A percentile compares a stretch with the other conserved stretches of the same genome.
phyloP scores from a whole-genome alignment of 2,888 invertebrate species.

The Conomelus anceps region DNA sequence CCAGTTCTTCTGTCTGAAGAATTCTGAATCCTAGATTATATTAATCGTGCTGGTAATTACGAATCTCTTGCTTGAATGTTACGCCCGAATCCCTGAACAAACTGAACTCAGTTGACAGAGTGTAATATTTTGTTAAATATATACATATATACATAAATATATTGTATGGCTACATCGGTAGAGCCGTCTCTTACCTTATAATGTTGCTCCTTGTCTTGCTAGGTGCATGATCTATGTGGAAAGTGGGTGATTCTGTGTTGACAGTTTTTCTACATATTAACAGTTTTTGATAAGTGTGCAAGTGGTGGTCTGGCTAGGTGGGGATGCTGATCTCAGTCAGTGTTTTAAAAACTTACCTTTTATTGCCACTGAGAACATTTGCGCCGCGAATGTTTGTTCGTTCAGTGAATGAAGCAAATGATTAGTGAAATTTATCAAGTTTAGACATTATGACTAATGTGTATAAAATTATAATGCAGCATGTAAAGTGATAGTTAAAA shows the following conservation, averaged over 20 bases:
- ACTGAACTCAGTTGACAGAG: not conserved
- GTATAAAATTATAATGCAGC: not conserved
- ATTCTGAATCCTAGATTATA: not conserved
- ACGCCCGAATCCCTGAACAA: not conserved
- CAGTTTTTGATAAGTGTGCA: not conserved
- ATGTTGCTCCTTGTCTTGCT: not conserved
- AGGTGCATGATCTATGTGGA: not conserved
- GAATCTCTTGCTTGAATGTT: not conserved
- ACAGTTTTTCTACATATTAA: not conserved
- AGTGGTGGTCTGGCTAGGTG: not conserved
- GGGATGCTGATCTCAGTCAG: not conserved
- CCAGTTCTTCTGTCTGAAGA: not conserved
- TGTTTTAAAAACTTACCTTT: not conserved
- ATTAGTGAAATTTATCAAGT: not conserved
- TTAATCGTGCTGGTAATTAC: not conserved
- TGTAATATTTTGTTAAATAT: not conserved
- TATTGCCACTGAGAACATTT: no score
- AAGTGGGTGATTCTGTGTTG: not conserved
- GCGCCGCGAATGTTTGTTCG: no score
- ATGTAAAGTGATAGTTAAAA: not conserved
- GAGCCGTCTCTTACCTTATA: not conserved
- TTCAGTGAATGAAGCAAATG: not conserved
- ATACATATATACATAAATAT: not conserved
- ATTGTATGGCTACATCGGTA: not conserved
- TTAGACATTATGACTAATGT: not conserved